These are phyloP conservation scores for Falco concolor DNA, from an alignment of 2,797 vertebrate species.

Conservation along the genomic window DNA sequence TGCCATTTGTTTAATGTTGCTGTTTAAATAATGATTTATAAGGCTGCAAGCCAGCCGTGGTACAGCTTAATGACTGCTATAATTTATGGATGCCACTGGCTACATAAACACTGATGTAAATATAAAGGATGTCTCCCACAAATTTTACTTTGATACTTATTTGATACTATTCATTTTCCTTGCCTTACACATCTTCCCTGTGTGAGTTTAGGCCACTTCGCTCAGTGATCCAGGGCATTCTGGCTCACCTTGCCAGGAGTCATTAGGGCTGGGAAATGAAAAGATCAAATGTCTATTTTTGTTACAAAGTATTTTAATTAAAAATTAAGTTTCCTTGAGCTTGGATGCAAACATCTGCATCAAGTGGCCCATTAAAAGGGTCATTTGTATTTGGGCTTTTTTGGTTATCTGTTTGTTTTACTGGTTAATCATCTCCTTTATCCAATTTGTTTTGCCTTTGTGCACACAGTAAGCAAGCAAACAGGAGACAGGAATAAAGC, in stretches of 20 bases:
- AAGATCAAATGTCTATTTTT: conserved; percentile 38
- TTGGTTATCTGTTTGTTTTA: neutral
- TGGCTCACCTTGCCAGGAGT: neutral
- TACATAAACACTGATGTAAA: conserved; percentile 63
- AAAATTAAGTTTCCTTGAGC: conserved; percentile 54
- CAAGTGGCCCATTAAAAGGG: neutral
- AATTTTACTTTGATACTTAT: conserved; percentile 50
- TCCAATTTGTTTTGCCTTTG: conserved; percentile 15
- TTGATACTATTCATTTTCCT: conserved; percentile 46
- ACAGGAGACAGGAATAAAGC: neutral
- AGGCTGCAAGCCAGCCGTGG: conserved; percentile 41
- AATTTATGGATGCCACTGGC: conserved; percentile 67
- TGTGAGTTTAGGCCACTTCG: neutral
- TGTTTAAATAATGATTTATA: conserved; percentile 71
- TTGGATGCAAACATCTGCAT: conserved; percentile 26
- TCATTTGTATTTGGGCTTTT: conserved; percentile 17
- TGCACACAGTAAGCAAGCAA: conserved; percentile 31
- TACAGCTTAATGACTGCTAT: conserved; percentile 66
- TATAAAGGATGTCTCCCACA: conserved; percentile 59
- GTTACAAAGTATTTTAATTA: conserved; percentile 67
- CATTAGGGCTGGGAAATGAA: neutral
- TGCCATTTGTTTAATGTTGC: conserved; percentile 64
- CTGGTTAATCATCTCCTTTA: conserved; percentile 11
- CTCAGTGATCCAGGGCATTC: neutral
- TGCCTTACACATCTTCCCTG: neutral